phyloP scores from a whole-genome alignment of 2,888 invertebrate species.

The Meiosimyza platycephala region DNA sequence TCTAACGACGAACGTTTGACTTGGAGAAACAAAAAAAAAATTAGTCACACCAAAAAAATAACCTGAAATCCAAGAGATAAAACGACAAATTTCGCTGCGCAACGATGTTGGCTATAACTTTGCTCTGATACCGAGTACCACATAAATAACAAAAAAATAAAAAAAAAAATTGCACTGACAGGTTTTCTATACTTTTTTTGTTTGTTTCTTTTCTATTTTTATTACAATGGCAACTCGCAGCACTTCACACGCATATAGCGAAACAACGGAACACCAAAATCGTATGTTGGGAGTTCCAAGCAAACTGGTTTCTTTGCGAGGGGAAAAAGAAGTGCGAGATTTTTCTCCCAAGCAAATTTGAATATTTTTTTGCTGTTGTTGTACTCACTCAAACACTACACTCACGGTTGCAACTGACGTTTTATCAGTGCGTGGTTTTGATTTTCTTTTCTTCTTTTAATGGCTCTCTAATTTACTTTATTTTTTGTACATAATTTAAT shows the following conservation, averaged over 20 bases:
- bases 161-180: too few relatives aligned
- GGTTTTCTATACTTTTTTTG: conserved; percentile 24
- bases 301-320: neutral
- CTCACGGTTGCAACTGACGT: conserved; percentile 26
- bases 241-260: neutral
- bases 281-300: too few relatives aligned
- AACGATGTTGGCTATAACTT: neutral
- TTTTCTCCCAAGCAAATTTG: neutral
- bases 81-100: neutral
- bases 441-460: neutral
- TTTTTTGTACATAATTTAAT: neutral
- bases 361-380: too few relatives aligned
- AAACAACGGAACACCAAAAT: too few relatives aligned
- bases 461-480: neutral
- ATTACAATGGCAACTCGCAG: conserved; percentile 2
- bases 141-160: too few relatives aligned
- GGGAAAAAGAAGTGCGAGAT: neutral
- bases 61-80: too few relatives aligned
- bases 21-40: too few relatives aligned
- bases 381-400: neutral
- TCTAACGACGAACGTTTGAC: neutral
- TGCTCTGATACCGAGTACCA: neutral
- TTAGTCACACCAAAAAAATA: too few relatives aligned
- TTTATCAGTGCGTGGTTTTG: conserved; percentile 19
- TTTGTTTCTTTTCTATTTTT: conserved; percentile 25